Evolutionary conservation across 2,797 vertebrate species (phyloP).

Genomic region (Phalloptychus januarius): DNA sequence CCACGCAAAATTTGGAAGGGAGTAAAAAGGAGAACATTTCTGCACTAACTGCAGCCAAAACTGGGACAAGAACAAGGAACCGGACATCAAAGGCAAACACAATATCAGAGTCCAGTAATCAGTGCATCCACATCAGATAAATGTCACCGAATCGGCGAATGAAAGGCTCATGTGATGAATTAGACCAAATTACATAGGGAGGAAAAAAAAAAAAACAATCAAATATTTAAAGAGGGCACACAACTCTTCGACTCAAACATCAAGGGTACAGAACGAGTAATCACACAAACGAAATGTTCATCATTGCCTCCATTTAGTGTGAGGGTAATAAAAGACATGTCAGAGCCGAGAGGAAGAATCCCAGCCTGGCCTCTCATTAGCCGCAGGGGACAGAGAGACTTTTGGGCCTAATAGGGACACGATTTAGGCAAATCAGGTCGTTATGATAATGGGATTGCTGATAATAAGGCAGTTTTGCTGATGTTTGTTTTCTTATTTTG

Average conservation of each 20-base stretch:
- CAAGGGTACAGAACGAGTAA: constrained; percentile 78
- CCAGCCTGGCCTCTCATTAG: constrained; percentile 78
- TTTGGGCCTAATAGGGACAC: constrained; percentile 78
- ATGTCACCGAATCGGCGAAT: constrained; percentile 77
- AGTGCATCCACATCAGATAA: constrained; percentile 76
- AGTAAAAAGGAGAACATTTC: constrained; percentile 66
- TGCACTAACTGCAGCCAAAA: constrained; percentile 59
- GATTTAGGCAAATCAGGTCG: constrained; percentile 80
- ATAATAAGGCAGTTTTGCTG: constrained; percentile 80
- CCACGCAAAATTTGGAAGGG: constrained; percentile 47
- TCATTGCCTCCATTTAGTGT: constrained; percentile 87
- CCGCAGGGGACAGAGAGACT: constrained; percentile 71
- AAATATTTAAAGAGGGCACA: constrained; percentile 86
- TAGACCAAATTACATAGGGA: constrained; percentile 81
- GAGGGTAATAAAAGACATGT: constrained; percentile 84
- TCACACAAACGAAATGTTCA: constrained; percentile 76
- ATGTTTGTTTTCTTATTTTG: constrained; percentile 80
- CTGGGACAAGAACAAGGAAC: constrained; percentile 69
- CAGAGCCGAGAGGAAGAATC: constrained; percentile 67
- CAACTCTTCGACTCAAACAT: constrained; percentile 77
- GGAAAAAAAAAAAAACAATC: constrained; percentile 80
- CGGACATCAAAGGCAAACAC: constrained; percentile 77
- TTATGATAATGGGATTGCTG: constrained; percentile 78
- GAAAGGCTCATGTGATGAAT: constrained; percentile 84
- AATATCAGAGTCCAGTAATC: constrained; percentile 75